Percentiles rank a stretch among this genome's conserved stretches.
phyloP scores from a whole-genome alignment of 2,113 vertebrate genomes.

The Xenus cinereus region DNA sequence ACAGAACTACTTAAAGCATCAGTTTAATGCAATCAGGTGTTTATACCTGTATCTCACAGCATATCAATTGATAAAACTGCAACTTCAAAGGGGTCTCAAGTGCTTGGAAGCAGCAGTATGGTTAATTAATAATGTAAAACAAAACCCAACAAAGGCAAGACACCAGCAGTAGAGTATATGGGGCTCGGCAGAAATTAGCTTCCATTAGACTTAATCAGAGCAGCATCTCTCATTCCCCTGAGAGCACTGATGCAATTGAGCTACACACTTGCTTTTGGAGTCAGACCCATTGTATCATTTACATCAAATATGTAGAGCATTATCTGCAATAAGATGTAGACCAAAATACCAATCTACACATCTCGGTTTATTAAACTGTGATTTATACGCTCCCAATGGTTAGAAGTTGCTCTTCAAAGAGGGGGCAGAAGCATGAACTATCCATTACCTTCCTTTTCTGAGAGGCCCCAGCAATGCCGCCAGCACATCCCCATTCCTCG shows the following conservation, averaged over 20 bases:
- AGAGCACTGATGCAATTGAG: background rate
- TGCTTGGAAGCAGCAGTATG: background rate
- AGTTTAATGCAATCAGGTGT: background rate
- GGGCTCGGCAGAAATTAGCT: background rate
- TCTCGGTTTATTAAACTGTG: background rate
- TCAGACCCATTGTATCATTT: background rate
- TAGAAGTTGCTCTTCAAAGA: background rate
- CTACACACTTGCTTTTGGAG: background rate
- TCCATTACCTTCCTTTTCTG: background rate
- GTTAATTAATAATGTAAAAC: constrained; percentile 46
- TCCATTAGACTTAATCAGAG: background rate
- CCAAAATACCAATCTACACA: background rate
- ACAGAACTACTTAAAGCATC: background rate
- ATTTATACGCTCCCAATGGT: background rate
- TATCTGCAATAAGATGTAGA: background rate
- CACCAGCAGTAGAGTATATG: background rate
- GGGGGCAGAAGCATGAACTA: background rate
- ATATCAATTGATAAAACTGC: background rate
- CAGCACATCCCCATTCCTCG: background rate
- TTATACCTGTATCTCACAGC: background rate
- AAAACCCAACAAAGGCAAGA: constrained; percentile 11
- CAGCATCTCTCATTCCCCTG: background rate
- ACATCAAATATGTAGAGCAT: background rate
- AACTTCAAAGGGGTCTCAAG: constrained; percentile 7
- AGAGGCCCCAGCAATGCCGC: background rate